phyloP scores from a whole-genome alignment of 2,797 vertebrate genomes.

The Hypotaenidia okinawae region DNA sequence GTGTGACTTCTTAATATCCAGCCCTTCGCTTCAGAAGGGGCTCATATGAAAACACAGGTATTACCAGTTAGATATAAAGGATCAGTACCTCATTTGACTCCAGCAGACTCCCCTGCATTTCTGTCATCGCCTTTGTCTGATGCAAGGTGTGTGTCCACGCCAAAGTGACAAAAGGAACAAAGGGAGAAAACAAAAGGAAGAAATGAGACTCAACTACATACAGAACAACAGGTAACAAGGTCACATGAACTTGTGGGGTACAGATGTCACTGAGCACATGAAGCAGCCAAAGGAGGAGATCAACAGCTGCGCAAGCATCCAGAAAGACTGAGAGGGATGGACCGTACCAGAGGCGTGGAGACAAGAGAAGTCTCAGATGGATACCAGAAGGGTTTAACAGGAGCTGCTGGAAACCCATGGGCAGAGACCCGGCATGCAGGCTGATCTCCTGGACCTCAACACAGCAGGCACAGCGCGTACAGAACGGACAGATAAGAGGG shows the following conservation, averaged over 20 bases:
- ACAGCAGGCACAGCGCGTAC: fast-evolving
- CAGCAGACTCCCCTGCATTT: constrained; percentile 73
- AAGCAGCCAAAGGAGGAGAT: not conserved
- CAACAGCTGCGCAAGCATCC: not conserved
- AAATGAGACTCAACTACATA: constrained; percentile 56
- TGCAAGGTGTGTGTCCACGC: constrained; percentile 54
- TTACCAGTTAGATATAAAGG: constrained; percentile 30
- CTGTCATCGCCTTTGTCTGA: constrained; percentile 75
- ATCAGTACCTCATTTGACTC: constrained; percentile 63
- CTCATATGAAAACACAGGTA: not conserved
- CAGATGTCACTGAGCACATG: not conserved
- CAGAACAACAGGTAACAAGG: constrained; percentile 38
- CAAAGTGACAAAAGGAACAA: constrained; percentile 63
- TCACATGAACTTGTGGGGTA: not conserved
- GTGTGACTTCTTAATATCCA: not conserved
- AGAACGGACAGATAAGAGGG: not conserved
- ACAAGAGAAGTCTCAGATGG: not conserved
- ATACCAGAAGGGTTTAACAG: fast-evolving
- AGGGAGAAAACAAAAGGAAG: constrained; percentile 68
- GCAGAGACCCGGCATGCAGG: not conserved
- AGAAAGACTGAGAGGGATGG: not conserved
- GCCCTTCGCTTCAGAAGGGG: not conserved
- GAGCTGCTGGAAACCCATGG: not conserved
- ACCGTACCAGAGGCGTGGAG: not conserved
- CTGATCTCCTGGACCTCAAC: not conserved